Evolutionary conservation across 2,113 vertebrate genomes (phyloP).

Genomic region (Rhabdomys dilectus): DNA sequence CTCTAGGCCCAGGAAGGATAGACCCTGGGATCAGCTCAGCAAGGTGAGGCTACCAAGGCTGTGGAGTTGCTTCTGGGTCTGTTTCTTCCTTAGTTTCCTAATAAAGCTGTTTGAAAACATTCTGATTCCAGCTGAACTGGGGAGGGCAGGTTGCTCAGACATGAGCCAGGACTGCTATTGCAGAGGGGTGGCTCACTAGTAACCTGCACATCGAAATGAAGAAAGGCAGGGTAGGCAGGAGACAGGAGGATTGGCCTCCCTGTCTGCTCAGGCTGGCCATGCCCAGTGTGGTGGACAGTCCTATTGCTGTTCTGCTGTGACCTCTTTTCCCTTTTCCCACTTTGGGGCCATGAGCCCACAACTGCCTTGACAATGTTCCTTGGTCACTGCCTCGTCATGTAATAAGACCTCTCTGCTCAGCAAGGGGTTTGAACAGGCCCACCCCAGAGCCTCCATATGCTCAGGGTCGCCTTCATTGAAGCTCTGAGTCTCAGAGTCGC

Average conservation of each 20-base stretch:
- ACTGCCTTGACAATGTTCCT: not conserved
- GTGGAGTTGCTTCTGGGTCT: conserved; percentile 17
- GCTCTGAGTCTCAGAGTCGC: not conserved
- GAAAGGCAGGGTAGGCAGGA: not conserved
- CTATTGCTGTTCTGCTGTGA: not conserved
- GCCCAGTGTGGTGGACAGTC: accelerated
- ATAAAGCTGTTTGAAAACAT: conserved; percentile 55
- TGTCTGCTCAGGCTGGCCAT: not conserved
- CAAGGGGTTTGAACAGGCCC: not conserved
- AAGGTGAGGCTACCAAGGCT: not conserved
- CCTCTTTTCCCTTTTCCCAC: not conserved
- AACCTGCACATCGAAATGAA: accelerated
- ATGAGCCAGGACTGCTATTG: not conserved
- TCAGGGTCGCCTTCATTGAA: not conserved
- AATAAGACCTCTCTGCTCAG: not conserved
- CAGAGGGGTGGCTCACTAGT: not conserved
- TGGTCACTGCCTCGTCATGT: too few species aligned
- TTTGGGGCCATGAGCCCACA: not conserved
- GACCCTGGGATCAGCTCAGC: not conserved
- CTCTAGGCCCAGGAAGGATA: not conserved
- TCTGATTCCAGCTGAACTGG: conserved; percentile 30
- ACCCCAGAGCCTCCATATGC: not conserved
- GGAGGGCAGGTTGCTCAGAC: not conserved
- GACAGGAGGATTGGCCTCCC: not conserved
- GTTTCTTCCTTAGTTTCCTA: conserved; percentile 63